These are phyloP conservation scores for Babylonia areolata DNA, from an alignment of 1,140 invertebrate species.

Conservation along the genomic window DNA sequence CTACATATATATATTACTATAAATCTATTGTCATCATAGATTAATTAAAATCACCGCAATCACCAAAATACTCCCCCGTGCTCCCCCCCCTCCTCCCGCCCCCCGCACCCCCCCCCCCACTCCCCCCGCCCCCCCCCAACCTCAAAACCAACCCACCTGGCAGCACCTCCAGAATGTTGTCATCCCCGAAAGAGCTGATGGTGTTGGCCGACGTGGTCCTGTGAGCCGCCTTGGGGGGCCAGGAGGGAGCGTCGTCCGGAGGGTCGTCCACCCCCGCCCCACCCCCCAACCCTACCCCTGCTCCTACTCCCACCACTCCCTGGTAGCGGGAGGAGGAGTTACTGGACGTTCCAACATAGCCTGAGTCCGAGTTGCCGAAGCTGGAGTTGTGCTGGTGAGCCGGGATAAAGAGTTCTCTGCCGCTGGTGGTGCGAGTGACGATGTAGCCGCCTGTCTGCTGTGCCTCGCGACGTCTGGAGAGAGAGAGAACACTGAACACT, in stretches of 20 bases:
- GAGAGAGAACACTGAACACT: too few species aligned
- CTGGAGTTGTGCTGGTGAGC: conserved; percentile 31
- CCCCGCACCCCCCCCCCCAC: too few species aligned
- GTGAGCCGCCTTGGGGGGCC: conserved; percentile 23
- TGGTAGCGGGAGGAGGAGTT: neutral
- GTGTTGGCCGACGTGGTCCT: conserved; percentile 33
- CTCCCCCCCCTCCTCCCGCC: too few species aligned
- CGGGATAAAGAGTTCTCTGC: conserved; percentile 38
- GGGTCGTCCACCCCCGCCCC: conserved; percentile 1
- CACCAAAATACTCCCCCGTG: too few species aligned
- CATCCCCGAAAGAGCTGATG: conserved; percentile 38
- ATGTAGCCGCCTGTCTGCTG: conserved; percentile 38
- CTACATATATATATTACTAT: too few species aligned
- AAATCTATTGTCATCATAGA: too few species aligned
- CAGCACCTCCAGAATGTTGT: conserved; percentile 40
- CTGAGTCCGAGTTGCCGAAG: conserved; percentile 34
- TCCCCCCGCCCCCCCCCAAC: too few species aligned
- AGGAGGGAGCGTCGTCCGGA: neutral
- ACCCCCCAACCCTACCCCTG: neutral
- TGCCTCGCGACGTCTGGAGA: neutral
- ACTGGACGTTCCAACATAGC: conserved; percentile 41
- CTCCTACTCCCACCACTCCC: neutral
- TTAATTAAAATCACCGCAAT: too few species aligned
- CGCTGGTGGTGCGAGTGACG: conserved; percentile 37
- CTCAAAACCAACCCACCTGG: conserved; percentile 33